phyloP scores from a whole-genome alignment of 2,797 vertebrate genomes.

The Hippopotamyrus pictus region DNA sequence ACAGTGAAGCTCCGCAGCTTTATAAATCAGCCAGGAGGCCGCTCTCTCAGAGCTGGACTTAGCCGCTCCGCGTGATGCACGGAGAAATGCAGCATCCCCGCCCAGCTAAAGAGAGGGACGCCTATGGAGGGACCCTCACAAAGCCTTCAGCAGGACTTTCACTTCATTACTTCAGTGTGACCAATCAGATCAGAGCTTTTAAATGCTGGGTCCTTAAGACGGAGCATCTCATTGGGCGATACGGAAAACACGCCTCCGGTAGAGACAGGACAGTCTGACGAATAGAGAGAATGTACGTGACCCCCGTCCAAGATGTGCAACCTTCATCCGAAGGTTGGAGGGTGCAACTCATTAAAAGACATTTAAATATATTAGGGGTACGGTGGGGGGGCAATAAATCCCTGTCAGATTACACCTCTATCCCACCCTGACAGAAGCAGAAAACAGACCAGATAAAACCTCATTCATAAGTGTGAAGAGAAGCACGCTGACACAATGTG shows the following conservation, averaged over 20 bases:
- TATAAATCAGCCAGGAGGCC: not conserved
- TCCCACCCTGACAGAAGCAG: not conserved
- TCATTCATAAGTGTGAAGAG: not conserved
- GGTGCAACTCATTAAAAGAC: not conserved
- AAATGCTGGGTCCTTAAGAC: not conserved
- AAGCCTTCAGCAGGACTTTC: not conserved
- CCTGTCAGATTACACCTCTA: not conserved
- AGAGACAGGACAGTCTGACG: not conserved
- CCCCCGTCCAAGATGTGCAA: not conserved
- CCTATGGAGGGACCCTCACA: not conserved
- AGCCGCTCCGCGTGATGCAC: not conserved
- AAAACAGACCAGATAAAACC: not conserved
- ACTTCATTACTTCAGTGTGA: not conserved
- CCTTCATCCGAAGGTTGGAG: not conserved
- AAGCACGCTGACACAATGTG: not conserved
- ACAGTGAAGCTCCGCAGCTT: slow-evolving; percentile 3
- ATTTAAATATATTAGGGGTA: not conserved
- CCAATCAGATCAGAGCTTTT: not conserved
- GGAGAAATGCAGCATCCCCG: not conserved
- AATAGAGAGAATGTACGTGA: not conserved
- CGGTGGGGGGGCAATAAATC: not conserved
- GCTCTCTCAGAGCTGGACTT: not conserved
- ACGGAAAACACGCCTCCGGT: not conserved
- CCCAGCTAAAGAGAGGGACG: not conserved
- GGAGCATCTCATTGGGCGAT: not conserved